Evolutionary conservation across 2,888 invertebrate species (phyloP).

Genomic region (Volucella bombylans): DNA sequence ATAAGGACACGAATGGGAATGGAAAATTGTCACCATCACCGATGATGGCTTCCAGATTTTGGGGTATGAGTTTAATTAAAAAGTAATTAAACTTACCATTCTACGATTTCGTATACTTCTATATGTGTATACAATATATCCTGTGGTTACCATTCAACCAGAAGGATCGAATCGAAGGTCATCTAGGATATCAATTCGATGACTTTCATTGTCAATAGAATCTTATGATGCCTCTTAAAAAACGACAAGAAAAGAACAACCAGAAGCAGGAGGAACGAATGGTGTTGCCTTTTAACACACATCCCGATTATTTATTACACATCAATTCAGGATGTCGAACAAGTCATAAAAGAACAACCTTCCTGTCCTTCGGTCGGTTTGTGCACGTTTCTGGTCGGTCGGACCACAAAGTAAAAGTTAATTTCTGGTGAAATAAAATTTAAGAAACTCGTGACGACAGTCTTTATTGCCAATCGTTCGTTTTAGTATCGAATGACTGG

Average conservation of each 20-base stretch:
- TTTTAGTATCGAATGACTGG: neutral
- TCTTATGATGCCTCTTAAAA: slow-evolving; percentile 10
- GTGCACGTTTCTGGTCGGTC: slow-evolving; percentile 16
- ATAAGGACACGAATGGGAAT: slow-evolving; percentile 22
- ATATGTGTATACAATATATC: neutral
- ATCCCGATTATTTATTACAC: slow-evolving; percentile 58
- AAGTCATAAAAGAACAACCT: slow-evolving; percentile 44
- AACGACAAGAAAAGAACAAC: neutral
- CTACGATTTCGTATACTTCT: slow-evolving; percentile 19
- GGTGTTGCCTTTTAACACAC: slow-evolving; percentile 20
- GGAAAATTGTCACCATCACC: slow-evolving; percentile 28
- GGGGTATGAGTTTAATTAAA: slow-evolving; percentile 63
- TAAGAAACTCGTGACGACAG: slow-evolving; percentile 48
- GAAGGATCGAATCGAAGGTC: slow-evolving; percentile 41
- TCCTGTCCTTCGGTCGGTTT: neutral
- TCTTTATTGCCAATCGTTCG: slow-evolving; percentile 12
- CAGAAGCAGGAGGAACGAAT: neutral
- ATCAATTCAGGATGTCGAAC: slow-evolving; percentile 53
- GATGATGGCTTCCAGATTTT: slow-evolving; percentile 29
- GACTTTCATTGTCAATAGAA: slow-evolving; percentile 28
- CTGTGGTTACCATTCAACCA: slow-evolving; percentile 8
- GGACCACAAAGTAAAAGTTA: slow-evolving; percentile 49
- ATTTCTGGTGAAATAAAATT: slow-evolving; percentile 56
- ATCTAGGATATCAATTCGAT: slow-evolving; percentile 25
- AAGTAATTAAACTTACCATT: slow-evolving; percentile 68